Evolutionary conservation across 2,113 vertebrate genomes (phyloP).

Genomic region (Haemorhous mexicanus): DNA sequence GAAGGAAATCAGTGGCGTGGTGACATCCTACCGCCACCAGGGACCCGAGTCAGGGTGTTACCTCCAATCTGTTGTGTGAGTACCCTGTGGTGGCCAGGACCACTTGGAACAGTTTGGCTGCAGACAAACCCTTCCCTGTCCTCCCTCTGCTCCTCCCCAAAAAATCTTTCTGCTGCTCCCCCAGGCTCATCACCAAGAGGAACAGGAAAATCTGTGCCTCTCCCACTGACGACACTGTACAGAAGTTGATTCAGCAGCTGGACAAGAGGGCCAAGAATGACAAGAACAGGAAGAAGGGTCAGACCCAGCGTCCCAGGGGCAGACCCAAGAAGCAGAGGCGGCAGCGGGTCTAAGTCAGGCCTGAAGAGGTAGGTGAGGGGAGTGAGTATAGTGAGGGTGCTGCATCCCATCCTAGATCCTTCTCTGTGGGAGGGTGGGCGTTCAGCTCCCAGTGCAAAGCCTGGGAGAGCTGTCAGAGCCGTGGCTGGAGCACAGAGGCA

Average conservation of each 20-base stretch:
- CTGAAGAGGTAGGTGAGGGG: neutral
- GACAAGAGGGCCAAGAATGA: neutral
- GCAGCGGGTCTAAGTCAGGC: neutral
- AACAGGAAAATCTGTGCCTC: neutral
- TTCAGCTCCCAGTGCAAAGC: neutral
- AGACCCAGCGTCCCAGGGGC: fast-evolving
- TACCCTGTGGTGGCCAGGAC: fast-evolving
- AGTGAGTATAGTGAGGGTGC: neutral
- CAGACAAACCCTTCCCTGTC: neutral
- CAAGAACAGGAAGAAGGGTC: neutral
- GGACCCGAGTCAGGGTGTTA: slow-evolving; percentile 22
- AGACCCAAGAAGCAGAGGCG: neutral
- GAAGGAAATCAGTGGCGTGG: fast-evolving
- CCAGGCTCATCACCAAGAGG: slow-evolving; percentile 13
- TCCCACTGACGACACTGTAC: fast-evolving
- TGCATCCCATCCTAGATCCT: neutral
- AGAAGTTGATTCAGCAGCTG: neutral
- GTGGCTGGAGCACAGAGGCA: fast-evolving
- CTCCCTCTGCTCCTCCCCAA: fast-evolving
- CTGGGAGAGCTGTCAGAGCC: neutral
- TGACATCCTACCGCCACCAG: slow-evolving; percentile 63
- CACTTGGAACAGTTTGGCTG: fast-evolving
- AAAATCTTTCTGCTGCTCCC: neutral
- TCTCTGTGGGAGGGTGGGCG: fast-evolving
- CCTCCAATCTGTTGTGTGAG: slow-evolving; percentile 63